Evolutionary conservation across 2,888 invertebrate genomes (phyloP), one percentile per base, ranked within the genome.

Genomic region (Micoletzkya japonica): DNA sequence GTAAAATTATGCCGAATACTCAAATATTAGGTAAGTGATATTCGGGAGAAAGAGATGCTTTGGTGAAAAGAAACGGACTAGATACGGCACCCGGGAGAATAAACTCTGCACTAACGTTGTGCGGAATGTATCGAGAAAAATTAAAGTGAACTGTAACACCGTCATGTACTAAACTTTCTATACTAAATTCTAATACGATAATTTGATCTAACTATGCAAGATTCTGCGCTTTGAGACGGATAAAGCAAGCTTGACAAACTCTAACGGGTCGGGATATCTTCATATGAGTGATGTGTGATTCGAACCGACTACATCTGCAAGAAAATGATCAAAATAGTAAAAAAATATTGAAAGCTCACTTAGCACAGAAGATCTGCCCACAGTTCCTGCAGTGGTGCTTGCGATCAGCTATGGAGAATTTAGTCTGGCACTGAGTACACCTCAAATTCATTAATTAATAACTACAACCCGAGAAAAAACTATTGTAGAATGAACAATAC

Each of bases 361-460:
- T 94, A 32, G 95, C 94, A 88, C 97, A 97, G 89, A 96, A 97
- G 73, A 97, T 92, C 84, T 93, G 92, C 71, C 96, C 96, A 88
- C 97, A 97, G 87, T 95, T 95, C 72, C 97, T 90, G 87, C 97
- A 97, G 88, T 97, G 97, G 88, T 97, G 96, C 74, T 93, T 91
- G 10, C 96, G 90, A 88, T 97, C 96, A 75, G 95, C 92, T 59
- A 97, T 90, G 61, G 93, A 93, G 89, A 97, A 97, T 81, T 91
- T 91, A 85, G 92, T 90, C 71, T 90, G 90, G 86, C 97, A 97
- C 70, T 91, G 91, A 20, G 92, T 92, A 87, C 97, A 97, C 75
- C 90, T 90, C 26, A 2, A 66, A 24, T 4, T 7, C 2, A 36
- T 30, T 10, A 6, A 26, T 10, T 4, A 28, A 36, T 20, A 6